Evolutionary conservation across 1,140 invertebrate species (phyloP), one percentile per base, ranked within the genome.

Genomic region (Drosophila paulistorum): DNA sequence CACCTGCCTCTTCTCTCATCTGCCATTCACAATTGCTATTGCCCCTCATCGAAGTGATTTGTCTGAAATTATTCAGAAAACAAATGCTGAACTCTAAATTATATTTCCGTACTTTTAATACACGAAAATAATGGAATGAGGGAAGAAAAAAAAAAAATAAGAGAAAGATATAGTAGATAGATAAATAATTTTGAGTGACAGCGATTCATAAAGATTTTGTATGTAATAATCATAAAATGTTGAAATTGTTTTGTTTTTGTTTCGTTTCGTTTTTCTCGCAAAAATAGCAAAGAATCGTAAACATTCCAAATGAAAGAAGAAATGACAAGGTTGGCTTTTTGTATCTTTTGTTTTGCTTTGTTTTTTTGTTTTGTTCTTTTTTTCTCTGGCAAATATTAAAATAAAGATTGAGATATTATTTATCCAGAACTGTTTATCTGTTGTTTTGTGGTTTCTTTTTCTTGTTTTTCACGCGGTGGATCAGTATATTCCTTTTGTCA

Each of bases 161-260:
- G 45, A 48, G 9, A 51, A 11, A 23, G 45, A 51, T 51, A 51
- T 51, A 51, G 42, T 11, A 23, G 17, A 48, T 51, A 72, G 55
- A 81, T 76, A 83, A 82, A 82, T 83, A 76, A 76, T 79, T 68
- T 68, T 82, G 79, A 83, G 67, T 83, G 79, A 83, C 76, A 83
- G 71, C 23, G 55, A 60, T 67, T 71, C 74, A 75, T 78, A 72
- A 75, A 83, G 78, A 76, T 54, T 62, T 71, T 71, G 55, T 54
- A 20, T 77, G 74, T 77, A 77, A 77, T 71, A 77, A 77, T 39
- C 69, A 76, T 59, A 68, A 74, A 61, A 68, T n/a, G 35, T 66
- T 54, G 14, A 35, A 67, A 55, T 51, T 51, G 45, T 51, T 51
- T 51, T 51, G 45, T 51, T 51, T 23, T 51, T 51, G 45, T 51